Percentiles rank a stretch among this genome's conserved stretches.
phyloP scores from a whole-genome alignment of 2,113 vertebrate genomes.

The Mus spicilegus region DNA sequence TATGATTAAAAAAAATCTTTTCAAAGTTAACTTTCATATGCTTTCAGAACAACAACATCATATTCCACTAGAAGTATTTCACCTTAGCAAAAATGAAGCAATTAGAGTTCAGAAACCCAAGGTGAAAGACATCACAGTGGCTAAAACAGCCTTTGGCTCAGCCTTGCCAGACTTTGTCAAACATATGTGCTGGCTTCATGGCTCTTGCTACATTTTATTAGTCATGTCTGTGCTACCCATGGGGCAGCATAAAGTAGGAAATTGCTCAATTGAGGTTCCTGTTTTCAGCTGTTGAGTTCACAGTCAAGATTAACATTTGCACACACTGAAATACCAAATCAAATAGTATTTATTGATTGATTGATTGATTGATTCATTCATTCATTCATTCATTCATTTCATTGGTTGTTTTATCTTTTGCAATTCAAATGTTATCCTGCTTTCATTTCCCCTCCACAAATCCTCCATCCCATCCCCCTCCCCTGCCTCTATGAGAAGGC shows the following conservation, averaged over 20 bases:
- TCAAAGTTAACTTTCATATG: neutral
- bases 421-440: too few relatives aligned
- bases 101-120: neutral
- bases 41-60: neutral
- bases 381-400: too few relatives aligned
- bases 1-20: neutral
- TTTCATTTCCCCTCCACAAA: too few relatives aligned
- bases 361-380: too few relatives aligned
- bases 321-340: neutral
- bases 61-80: neutral
- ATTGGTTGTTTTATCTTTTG: too few relatives aligned
- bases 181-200: neutral
- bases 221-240: neutral
- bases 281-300: neutral
- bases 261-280: neutral
- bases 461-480: too few relatives aligned
- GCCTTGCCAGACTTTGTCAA: neutral
- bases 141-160: neutral
- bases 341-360: neutral
- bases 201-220: neutral
- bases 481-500: too few relatives aligned
- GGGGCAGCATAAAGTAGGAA: too few relatives aligned
- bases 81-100: neutral
- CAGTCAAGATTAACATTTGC: neutral
- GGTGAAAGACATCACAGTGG: neutral